Evolutionary conservation across 2,888 invertebrate species (phyloP).

Genomic region (Listrodromus nycthemerus): DNA sequence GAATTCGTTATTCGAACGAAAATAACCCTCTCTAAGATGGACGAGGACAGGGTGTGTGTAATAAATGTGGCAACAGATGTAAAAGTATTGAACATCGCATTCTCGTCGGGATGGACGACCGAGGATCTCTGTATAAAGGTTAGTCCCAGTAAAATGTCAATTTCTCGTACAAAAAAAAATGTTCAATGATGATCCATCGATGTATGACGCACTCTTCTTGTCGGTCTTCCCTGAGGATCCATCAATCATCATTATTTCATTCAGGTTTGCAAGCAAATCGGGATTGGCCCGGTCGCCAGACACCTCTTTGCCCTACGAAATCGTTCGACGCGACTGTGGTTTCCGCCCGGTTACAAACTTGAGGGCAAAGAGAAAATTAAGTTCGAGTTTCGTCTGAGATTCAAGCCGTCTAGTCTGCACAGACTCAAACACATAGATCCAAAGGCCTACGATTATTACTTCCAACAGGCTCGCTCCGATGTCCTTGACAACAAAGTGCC

Average conservation of each 20-base stretch:
- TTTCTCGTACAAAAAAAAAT: not conserved
- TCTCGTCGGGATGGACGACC: conserved; percentile 74
- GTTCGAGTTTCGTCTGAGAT: conserved; percentile 92
- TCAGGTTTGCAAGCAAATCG: conserved; percentile 89
- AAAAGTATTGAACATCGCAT: conserved; percentile 77
- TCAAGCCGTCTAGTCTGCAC: conserved; percentile 89
- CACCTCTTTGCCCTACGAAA: conserved; percentile 92
- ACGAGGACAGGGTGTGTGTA: conserved; percentile 75
- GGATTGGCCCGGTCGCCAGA: conserved; percentile 91
- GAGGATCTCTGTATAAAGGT: conserved; percentile 83
- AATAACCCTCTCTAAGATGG: conserved; percentile 72
- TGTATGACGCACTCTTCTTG: not conserved
- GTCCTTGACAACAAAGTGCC: conserved; percentile 92
- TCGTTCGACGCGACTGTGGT: conserved; percentile 88
- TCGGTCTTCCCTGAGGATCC: not conserved
- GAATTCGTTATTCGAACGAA: conserved; percentile 6
- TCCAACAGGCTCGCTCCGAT: conserved; percentile 93
- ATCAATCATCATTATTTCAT: conserved; percentile 7
- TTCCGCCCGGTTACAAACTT: conserved; percentile 88
- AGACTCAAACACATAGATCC: conserved; percentile 89
- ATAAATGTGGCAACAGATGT: conserved; percentile 77
- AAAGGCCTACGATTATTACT: conserved; percentile 93
- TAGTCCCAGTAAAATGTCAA: conserved; percentile 29
- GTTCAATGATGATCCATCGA: conserved; percentile 3
- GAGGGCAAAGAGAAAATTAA: conserved; percentile 85